Base-by-base conservation (phyloP, 2,797 vertebrate genomes). In the Rhabdomys pumilio region DNA sequence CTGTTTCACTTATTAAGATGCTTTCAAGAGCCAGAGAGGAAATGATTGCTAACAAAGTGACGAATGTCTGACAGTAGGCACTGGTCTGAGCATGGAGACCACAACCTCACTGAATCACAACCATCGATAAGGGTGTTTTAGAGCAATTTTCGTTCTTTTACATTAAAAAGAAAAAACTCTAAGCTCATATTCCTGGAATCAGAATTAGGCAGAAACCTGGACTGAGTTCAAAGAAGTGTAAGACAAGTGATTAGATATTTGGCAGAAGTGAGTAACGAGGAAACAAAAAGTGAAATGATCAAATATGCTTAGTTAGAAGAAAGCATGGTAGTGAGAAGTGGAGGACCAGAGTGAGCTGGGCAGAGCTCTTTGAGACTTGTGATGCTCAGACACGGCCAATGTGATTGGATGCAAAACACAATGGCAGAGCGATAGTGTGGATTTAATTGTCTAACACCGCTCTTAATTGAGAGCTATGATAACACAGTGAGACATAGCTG, bases 181-280 rank as follows among this genome's bases (percentile, higher is more conserved):
- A 65, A 96, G 89, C 38, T 63, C 73, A 82, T 53, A 84, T 96
- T 96, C 67, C 77, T 96, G 57, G 67, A 95, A 98, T 89, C 76
- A 89, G 80, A 93, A 94, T 94, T 92, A 81, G 38, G 91, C 76
- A 96, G 95, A 96, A 96, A 94, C 88, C 65, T 96, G 89, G 87
- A 96, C 80, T 81, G 61, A 92, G 67, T 94, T 96, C 94, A 95
- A 93, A 98, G 95, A 90, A 55, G 44, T 67, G 1, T 63, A 91
- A 92, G 89, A 96, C 84, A 91, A 94, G 90, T 83, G 95, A 89
- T 90, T 93, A 96, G 67, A 34, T 76, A 15, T 50, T 73, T 96
- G 93, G 95, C 93, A 85, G 80, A 94, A 73, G 41, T 81, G 67
- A 93, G 15, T 41, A 69, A n/a, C 4, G 57, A 82, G 61, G 26